phyloP scores from a whole-genome alignment of 2,888 invertebrate species.

The Coleophora deauratella region DNA sequence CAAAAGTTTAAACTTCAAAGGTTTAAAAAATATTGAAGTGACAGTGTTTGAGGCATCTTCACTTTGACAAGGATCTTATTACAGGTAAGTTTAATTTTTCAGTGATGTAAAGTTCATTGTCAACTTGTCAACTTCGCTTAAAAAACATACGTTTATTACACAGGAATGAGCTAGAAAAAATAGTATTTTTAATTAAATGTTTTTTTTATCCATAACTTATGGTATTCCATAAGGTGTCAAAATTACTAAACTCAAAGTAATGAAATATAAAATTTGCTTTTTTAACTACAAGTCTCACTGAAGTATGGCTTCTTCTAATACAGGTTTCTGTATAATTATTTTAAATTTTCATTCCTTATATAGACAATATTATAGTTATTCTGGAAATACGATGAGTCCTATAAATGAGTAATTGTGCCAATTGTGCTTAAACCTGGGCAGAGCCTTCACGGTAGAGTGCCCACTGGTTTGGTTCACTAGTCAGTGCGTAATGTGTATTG shows the following conservation, averaged over 20 bases:
- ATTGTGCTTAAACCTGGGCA: neutral
- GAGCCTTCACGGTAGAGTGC: slow-evolving; percentile 29
- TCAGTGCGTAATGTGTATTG: neutral
- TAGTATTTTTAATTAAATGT: no score
- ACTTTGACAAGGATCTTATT: slow-evolving; percentile 46
- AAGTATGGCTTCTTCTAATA: no score
- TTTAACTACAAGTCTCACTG: no score
- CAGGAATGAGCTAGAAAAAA: no score
- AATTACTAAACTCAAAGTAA: no score
- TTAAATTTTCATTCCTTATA: no score
- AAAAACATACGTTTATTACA: no score
- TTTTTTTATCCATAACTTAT: no score
- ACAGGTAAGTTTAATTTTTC: slow-evolving; percentile 46
- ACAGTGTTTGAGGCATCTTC: slow-evolving; percentile 44
- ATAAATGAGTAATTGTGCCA: neutral
- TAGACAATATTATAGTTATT: no score
- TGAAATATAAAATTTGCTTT: no score
- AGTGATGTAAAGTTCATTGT: slow-evolving; percentile 2
- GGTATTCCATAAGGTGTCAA: no score
- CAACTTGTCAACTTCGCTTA: no score
- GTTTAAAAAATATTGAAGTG: slow-evolving; percentile 40
- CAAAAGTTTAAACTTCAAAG: slow-evolving; percentile 27
- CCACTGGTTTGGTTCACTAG: slow-evolving; percentile 19
- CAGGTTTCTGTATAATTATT: neutral
- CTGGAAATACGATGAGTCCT: neutral